Evolutionary conservation across 2,113 vertebrate genomes (phyloP).

Genomic region (Ginglymostoma cirratum): DNA sequence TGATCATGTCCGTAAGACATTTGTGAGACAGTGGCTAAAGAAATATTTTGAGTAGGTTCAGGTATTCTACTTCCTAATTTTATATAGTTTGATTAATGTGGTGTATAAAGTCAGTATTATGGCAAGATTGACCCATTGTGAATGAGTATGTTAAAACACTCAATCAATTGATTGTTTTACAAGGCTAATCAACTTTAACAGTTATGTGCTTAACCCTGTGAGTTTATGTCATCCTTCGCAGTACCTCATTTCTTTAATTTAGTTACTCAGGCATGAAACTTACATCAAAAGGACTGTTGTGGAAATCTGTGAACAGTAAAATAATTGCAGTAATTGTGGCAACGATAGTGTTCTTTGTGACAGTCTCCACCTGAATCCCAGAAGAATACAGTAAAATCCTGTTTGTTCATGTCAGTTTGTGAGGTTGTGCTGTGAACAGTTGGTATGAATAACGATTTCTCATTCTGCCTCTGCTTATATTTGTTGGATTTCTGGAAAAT

Average conservation of each 20-base stretch:
- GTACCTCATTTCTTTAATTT: not conserved
- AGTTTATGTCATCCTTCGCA: not conserved
- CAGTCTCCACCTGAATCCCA: not conserved
- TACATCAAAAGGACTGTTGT: not conserved
- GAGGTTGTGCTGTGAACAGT: not conserved
- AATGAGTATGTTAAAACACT: not conserved
- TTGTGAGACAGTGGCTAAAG: not conserved
- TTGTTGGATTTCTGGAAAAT: not conserved
- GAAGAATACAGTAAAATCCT: not conserved
- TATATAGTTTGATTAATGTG: not conserved
- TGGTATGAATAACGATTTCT: not conserved
- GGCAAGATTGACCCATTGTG: not conserved
- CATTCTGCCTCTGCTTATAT: not conserved
- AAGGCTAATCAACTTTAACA: not conserved
- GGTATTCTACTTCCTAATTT: not conserved
- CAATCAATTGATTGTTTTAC: constrained; percentile 11
- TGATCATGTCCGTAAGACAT: not conserved
- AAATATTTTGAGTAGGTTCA: not conserved
- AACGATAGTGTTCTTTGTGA: not conserved
- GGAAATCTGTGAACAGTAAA: not conserved
- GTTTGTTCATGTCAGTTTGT: not conserved
- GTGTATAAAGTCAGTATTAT: not conserved
- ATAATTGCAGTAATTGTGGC: not conserved
- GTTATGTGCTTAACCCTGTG: not conserved
- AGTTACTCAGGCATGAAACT: not conserved